A percentile compares a stretch with the other conserved stretches of the same genome.
Conservation (phyloP, 2,888 invertebrate genomes). For the Perithous albicinctus region DNA sequence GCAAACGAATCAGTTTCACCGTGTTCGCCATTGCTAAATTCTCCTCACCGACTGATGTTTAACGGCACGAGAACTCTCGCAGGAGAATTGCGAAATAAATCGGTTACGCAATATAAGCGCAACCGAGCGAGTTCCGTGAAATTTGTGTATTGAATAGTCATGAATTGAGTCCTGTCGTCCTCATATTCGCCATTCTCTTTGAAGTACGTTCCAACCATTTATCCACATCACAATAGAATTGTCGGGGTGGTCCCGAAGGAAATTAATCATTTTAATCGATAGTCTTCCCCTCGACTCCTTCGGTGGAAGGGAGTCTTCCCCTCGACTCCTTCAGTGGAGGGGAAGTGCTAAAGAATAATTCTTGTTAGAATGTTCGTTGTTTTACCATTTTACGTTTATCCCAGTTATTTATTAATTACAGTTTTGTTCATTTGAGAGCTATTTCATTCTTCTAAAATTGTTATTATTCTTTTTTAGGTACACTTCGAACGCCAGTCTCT, state of each 20-base stretch:
- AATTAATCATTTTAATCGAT: constrained; percentile 39
- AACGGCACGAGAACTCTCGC: constrained; percentile 37
- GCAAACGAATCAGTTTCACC: constrained; percentile 24
- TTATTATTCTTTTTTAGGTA: no score
- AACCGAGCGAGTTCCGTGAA: neutral
- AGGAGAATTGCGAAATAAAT: constrained; percentile 35
- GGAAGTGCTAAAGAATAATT: no score
- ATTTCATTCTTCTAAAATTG: no score
- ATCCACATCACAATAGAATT: constrained; percentile 13
- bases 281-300: neutral
- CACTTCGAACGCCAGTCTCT: no score
- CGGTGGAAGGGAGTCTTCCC: no score
- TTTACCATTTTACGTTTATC: no score
- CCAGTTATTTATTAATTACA: no score
- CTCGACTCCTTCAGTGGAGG: neutral
- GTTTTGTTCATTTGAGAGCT: no score
- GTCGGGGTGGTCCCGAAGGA: constrained; percentile 11
- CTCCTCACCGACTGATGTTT: constrained; percentile 13
- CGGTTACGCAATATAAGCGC: constrained; percentile 14
- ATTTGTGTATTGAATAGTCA: constrained; percentile 27
- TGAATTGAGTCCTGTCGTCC: neutral
- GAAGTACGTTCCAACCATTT: neutral
- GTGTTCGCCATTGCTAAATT: constrained; percentile 2
- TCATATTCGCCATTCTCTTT: neutral
- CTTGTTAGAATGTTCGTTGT: no score